phyloP scores from a whole-genome alignment of 1,140 invertebrate genomes.

The Pachyrhynchus sulphureomaculatus region DNA sequence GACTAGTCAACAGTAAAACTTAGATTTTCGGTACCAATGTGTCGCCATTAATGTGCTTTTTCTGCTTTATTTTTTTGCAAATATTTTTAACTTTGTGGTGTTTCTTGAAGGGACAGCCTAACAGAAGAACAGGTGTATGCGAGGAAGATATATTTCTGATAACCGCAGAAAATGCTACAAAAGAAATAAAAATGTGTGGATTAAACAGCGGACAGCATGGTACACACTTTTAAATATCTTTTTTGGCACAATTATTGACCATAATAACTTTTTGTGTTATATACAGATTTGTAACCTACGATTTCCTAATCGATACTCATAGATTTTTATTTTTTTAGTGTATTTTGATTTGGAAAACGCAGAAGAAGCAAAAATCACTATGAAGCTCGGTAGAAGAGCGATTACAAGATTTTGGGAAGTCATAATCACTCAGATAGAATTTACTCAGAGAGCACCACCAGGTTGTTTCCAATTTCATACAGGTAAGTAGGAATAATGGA shows the following conservation, averaged over 20 bases:
- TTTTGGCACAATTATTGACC: too few species aligned
- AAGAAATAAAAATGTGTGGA: constrained; percentile 70
- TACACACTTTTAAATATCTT: too few species aligned
- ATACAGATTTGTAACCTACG: too few species aligned
- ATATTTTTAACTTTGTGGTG: too few species aligned
- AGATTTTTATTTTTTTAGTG: too few species aligned
- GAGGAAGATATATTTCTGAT: constrained; percentile 70
- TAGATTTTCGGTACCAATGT: too few species aligned
- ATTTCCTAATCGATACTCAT: too few species aligned
- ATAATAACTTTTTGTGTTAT: too few species aligned
- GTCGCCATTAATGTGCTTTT: too few species aligned
- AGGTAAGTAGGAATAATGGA: constrained; percentile 34
- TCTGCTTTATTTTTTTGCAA: too few species aligned
- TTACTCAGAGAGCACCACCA: constrained; percentile 69
- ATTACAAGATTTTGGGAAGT: constrained; percentile 74
- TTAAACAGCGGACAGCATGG: constrained; percentile 82
- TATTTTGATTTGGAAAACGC: constrained; percentile 67
- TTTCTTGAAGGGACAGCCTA: constrained; percentile 70
- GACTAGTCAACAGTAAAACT: too few species aligned
- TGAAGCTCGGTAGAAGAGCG: constrained; percentile 60
- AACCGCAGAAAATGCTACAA: constrained; percentile 57
- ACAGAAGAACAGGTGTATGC: constrained; percentile 73
- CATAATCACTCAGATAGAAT: constrained; percentile 64
- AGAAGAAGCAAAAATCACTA: constrained; percentile 54
- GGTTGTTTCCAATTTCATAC: constrained; percentile 74